These are phyloP conservation scores for Otus scops DNA, from an alignment of 2,797 vertebrate species.

Conservation along the genomic window DNA sequence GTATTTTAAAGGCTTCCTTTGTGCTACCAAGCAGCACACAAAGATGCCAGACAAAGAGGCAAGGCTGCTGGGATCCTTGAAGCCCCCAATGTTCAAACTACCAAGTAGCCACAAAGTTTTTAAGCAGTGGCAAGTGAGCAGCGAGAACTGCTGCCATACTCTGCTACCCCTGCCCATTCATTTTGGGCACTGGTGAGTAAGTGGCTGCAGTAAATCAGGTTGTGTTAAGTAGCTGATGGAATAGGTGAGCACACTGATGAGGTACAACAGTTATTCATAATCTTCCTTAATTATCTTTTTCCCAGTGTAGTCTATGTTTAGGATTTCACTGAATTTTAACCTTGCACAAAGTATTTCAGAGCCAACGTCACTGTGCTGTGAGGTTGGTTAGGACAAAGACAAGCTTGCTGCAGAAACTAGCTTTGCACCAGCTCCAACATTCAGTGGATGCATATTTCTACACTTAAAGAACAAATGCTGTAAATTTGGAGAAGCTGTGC, in stretches of 20 bases:
- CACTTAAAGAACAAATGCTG: not conserved
- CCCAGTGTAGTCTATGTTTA: rapidly evolving
- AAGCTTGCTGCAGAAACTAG: not conserved
- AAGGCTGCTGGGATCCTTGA: not conserved
- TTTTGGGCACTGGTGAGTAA: not conserved
- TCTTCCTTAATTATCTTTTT: not conserved
- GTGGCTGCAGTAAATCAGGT: rapidly evolving
- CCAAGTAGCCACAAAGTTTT: not conserved
- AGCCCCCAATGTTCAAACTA: not conserved
- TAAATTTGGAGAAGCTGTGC: not conserved
- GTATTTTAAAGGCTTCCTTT: not conserved
- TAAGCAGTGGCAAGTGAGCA: not conserved
- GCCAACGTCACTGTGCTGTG: not conserved
- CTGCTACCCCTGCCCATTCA: rapidly evolving
- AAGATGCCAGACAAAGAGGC: not conserved
- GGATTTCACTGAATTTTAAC: not conserved
- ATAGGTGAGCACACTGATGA: not conserved
- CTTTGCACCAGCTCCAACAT: not conserved
- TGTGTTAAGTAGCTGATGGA: not conserved
- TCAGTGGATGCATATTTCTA: not conserved
- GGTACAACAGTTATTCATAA: not conserved
- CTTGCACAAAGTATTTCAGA: not conserved
- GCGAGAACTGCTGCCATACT: not conserved
- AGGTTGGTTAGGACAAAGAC: not conserved
- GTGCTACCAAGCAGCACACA: not conserved